Conservation (phyloP, 2,113 vertebrate genomes). For the Cyrtonyx montezumae region DNA sequence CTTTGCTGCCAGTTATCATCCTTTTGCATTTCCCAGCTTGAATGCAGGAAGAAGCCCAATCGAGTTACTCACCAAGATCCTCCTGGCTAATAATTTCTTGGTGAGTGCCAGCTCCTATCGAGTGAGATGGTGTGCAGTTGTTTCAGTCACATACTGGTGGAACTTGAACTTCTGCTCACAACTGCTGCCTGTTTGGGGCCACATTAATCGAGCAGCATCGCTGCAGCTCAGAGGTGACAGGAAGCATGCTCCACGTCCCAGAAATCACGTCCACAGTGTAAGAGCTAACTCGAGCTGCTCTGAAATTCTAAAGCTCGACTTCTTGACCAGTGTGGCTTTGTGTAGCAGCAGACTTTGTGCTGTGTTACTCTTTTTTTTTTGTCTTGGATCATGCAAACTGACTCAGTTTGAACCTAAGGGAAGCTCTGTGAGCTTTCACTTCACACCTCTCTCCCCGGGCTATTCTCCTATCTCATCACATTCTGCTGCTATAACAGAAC, state of each 20-base stretch:
- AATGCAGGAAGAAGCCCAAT: neutral
- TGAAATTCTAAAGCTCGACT: neutral
- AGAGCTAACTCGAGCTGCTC: neutral
- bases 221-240: neutral
- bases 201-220: fast-evolving
- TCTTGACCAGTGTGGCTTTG: fast-evolving
- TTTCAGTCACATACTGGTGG: neutral
- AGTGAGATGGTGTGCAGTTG: fast-evolving
- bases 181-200: neutral
- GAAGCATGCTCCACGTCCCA: neutral
- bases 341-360: neutral
- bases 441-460: neutral
- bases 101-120: too few species aligned
- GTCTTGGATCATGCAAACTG: fast-evolving
- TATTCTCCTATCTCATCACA: fast-evolving
- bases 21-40: neutral
- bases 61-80: neutral
- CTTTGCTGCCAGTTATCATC: neutral
- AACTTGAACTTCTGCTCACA: neutral
- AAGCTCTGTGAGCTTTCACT: neutral
- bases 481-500: neutral
- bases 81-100: neutral
- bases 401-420: neutral
- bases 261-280: neutral
- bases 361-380: fast-evolving